Conservation (phyloP, 2,113 vertebrate species). For the Psophia crepitans region DNA sequence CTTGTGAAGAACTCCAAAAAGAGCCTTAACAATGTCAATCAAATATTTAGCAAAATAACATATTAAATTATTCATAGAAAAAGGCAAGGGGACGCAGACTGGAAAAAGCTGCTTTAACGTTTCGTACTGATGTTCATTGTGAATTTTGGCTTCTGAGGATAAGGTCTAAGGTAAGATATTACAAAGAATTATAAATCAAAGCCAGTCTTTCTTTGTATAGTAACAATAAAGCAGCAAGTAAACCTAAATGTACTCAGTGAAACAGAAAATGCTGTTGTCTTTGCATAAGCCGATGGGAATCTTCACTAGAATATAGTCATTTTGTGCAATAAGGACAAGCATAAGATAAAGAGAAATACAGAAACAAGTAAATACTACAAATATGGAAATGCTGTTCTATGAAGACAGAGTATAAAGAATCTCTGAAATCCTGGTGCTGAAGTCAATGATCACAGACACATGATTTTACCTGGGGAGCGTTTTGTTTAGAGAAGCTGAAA, state of each 20-base stretch:
- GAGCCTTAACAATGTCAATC: not conserved
- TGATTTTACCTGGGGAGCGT: not conserved
- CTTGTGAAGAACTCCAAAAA: not conserved
- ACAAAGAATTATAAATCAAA: not conserved
- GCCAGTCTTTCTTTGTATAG: not conserved
- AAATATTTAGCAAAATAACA: not conserved
- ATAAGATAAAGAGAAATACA: not conserved
- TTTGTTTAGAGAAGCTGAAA: slow-evolving; percentile 18
- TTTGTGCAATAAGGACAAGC: not conserved
- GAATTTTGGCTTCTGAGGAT: not conserved
- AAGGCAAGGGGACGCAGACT: not conserved
- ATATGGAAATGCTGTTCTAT: not conserved
- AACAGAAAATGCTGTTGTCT: not conserved
- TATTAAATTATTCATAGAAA: not conserved
- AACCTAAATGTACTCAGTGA: not conserved
- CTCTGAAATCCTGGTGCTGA: not conserved
- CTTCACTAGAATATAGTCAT: not conserved
- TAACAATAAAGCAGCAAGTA: not conserved
- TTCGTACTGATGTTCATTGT: not conserved
- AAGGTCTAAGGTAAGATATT: not conserved
- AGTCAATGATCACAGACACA: not conserved
- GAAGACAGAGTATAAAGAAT: not conserved
- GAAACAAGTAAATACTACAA: not conserved
- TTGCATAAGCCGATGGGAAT: not conserved
- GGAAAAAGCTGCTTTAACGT: not conserved